A percentile compares a stretch with the other conserved stretches of the same genome.
These are phyloP conservation scores for Luffia ferchaultella DNA, from an alignment of 2,888 invertebrate genomes.

Conservation along the genomic window DNA sequence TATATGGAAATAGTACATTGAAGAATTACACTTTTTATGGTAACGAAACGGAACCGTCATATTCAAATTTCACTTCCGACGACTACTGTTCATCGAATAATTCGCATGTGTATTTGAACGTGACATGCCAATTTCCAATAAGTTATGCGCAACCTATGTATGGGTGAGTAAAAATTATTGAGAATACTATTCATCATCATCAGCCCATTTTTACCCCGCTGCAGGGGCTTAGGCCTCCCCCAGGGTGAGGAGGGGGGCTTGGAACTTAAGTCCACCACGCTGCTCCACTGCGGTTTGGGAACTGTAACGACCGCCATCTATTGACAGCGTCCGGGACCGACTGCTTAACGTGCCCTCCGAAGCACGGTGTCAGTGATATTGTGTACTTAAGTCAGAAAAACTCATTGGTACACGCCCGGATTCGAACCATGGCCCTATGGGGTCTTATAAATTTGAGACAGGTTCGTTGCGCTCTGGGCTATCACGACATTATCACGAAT, in stretches of 20 bases:
- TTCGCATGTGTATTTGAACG: constrained; percentile 64
- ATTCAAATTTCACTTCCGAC: constrained; percentile 35
- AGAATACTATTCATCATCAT: not conserved
- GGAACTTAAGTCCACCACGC: not conserved
- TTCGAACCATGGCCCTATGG: too few relatives aligned
- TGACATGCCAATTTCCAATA: constrained; percentile 73
- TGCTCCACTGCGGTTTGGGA: not conserved
- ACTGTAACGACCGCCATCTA: not conserved
- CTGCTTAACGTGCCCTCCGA: not conserved
- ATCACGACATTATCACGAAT: not conserved
- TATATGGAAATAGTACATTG: not conserved
- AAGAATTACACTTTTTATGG: not conserved
- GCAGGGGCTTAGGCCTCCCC: too few relatives aligned
- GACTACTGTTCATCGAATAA: constrained; percentile 49
- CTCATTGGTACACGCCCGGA: too few relatives aligned
- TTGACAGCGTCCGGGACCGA: not conserved
- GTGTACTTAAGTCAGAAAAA: too few relatives aligned
- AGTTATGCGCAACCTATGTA: constrained; percentile 75
- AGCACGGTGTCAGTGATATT: too few relatives aligned
- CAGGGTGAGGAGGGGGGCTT: too few relatives aligned
- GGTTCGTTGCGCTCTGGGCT: too few relatives aligned
- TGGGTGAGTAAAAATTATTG: constrained; percentile 42
- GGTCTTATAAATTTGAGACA: too few relatives aligned
- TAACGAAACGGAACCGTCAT: not conserved
- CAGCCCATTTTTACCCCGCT: too few relatives aligned